Evolutionary conservation across 1,140 invertebrate species (phyloP).

Genomic region (Melitaea cinxia): DNA sequence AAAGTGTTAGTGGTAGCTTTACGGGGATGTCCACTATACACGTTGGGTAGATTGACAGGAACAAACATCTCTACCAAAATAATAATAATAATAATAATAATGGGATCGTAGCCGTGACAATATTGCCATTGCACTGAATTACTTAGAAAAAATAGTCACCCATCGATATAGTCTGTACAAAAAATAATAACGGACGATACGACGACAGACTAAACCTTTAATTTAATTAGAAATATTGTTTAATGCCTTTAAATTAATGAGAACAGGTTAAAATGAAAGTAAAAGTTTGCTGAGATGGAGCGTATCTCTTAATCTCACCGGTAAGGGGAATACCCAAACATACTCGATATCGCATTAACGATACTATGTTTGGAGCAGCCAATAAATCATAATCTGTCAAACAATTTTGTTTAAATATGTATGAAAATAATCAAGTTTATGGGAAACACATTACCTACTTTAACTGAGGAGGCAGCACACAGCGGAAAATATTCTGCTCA

Average conservation of each 20-base stretch:
- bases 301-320: neutral
- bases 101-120: too few species aligned
- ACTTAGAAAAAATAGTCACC: too few species aligned
- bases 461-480: too few species aligned
- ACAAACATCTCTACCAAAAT: too few species aligned
- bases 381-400: constrained; percentile 27
- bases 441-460: neutral
- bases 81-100: too few species aligned
- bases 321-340: neutral
- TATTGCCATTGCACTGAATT: too few species aligned
- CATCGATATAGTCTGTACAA: too few species aligned
- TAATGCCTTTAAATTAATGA: neutral
- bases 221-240: neutral
- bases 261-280: neutral
- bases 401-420: neutral
- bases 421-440: neutral
- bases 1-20: too few species aligned
- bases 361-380: constrained; percentile 2
- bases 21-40: too few species aligned
- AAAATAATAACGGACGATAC: too few species aligned
- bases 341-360: neutral
- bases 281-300: neutral
- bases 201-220: neutral
- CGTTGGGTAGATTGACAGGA: too few species aligned
- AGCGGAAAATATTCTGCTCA: too few species aligned